phyloP scores from a whole-genome alignment of 2,797 vertebrate genomes.

The Catamblyrhynchus diadema region DNA sequence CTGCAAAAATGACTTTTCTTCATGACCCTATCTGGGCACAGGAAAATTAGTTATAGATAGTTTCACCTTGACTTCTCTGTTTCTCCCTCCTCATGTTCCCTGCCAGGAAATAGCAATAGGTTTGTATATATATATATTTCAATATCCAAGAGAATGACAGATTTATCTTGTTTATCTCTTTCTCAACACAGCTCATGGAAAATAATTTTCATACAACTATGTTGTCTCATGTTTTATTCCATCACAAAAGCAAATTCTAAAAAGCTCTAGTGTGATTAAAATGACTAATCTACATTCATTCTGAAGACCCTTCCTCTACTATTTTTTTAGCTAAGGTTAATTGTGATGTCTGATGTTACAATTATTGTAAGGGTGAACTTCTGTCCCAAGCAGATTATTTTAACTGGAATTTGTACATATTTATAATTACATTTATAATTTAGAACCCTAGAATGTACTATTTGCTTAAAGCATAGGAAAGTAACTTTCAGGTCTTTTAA shows the following conservation, averaged over 20 bases:
- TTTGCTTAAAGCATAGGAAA: not conserved
- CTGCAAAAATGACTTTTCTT: not conserved
- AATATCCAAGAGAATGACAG: not conserved
- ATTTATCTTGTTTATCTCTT: not conserved
- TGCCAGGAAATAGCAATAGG: not conserved
- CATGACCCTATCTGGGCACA: not conserved
- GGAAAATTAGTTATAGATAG: not conserved
- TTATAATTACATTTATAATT: not conserved
- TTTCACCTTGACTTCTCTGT: not conserved
- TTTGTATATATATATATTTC: not conserved
- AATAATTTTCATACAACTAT: not conserved
- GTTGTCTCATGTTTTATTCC: not conserved
- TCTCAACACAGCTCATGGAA: not conserved
- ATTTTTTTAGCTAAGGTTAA: not conserved
- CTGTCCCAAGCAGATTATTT: not conserved
- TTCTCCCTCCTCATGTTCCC: rapidly evolving
- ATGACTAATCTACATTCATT: not conserved
- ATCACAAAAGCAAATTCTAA: not conserved
- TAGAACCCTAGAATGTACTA: not conserved
- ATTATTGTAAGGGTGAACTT: not conserved
- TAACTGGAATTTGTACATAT: not conserved
- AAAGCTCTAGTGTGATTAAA: not conserved
- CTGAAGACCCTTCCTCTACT: not conserved
- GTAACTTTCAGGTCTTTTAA: not conserved
- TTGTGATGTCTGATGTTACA: not conserved